Base-by-base conservation (phyloP, 2,113 vertebrate species). In the Leucoraja erinaceus region DNA sequence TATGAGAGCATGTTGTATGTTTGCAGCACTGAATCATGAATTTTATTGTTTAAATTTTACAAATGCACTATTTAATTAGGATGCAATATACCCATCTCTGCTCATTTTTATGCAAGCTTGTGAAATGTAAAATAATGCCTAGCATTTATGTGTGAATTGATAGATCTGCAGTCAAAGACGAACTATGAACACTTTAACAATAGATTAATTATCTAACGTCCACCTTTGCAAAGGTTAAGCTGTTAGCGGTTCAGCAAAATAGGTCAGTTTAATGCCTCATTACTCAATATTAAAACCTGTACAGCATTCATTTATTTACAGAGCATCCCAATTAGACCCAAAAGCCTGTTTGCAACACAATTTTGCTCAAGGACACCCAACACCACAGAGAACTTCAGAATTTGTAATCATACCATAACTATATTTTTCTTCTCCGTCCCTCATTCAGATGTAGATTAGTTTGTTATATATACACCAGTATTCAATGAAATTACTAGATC, bases 141-240 rank as follows among this genome's bases (percentile, higher is more conserved):
- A 22, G 4, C 83, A 88, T 74, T 72, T 91, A 28, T 54, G 66
- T 91, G 38, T 47, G 68, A 91, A 91, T 91, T 91, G 66, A 91
- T 91, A 74, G 90, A 91, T 91, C 72, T 74, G 66, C 38, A 28
- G 68, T 91, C 90, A 72, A 54, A 47, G 90, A 74, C 90, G 70
- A 38, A 90, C 66, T 54, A 74, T 91, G 63, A 72, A 91, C n/a
- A 31, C 59, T 88, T 88, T 88, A 88, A 88, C 63, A 70, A 68
- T 33, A 91, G 90, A 91, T 91, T 91, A 91, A 91, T 91, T 54
- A 47, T 91, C 66, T 28, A 22, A 91, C 68, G 25, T 91, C 72
- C 90, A 91, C 90, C 90, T 91, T 91, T 91, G 66, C 90, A 91
- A 91, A 91, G 90, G 90, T 72, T 72, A 91, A 91, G 90, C 66